Evolutionary conservation across 2,888 invertebrate genomes (phyloP).

Genomic region (Cinara cedri): DNA sequence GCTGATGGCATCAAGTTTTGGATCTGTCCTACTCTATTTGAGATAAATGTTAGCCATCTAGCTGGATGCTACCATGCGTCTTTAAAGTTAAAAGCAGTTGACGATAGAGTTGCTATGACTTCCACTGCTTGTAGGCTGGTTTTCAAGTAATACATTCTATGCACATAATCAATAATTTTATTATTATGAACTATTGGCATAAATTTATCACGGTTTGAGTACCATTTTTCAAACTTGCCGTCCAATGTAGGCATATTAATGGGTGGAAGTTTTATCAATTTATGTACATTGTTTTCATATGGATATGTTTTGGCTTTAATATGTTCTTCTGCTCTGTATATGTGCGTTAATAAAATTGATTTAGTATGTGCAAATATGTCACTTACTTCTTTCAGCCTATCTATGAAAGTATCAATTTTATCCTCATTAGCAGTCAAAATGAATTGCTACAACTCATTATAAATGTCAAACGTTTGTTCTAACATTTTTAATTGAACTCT

Average conservation of each 20-base stretch:
- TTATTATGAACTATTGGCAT: not conserved
- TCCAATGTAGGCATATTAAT: not conserved
- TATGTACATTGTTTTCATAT: not conserved
- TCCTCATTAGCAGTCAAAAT: not conserved
- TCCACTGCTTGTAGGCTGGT: not conserved
- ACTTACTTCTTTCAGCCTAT: not conserved
- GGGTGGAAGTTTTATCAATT: not conserved
- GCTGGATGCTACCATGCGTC: not conserved
- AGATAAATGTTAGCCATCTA: not conserved
- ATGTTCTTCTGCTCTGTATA: not conserved
- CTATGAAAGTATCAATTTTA: not conserved
- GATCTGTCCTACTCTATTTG: not conserved
- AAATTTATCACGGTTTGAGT: not conserved
- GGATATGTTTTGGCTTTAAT: not conserved
- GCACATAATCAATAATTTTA: not conserved
- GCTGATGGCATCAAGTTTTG: not conserved
- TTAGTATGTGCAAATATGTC: not conserved
- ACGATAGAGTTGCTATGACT: not conserved
- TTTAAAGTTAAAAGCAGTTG: not conserved
- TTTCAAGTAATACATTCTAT: conserved; percentile 9
- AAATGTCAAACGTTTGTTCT: not conserved
- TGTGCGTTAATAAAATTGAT: not conserved
- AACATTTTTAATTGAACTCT: not conserved
- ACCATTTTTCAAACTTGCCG: not conserved
- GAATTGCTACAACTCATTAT: not conserved